Base-by-base conservation (phyloP, 2,888 invertebrate genomes). In the Tanypteryx hageni region DNA sequence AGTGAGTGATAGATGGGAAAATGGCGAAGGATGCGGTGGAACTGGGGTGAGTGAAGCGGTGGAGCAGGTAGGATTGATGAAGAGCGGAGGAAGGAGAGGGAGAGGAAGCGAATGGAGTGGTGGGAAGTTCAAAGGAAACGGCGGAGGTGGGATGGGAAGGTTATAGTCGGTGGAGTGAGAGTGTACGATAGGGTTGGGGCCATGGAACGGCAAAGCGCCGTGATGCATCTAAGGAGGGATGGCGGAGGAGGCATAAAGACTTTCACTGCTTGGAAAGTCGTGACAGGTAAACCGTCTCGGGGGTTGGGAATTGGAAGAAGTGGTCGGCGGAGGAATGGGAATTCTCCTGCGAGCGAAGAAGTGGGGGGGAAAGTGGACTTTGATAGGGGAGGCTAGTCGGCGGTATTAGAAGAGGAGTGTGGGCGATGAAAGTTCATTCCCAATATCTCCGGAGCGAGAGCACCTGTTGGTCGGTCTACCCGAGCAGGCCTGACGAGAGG, bases 221-320 rank as follows among this genome's bases (percentile, higher is more conserved):
- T 18, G n/a, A 64, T 64, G 16, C 64, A 64, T 16, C 16, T 64
- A 16, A n/a, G 22, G n/a, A 9, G 5, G 68, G 68, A 5, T 44
- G 44, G 44, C 1, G 44, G 44, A 44, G 44, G 44, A 44, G 44
- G 44, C 44, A 44, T 44, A 44, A 68, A n/a, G 86, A 86, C 61
- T 86, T 86, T 86, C 86, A 86, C 86, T 86, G 86, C 59, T 59
- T 61, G 27, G 59, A 86, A 86, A 86, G 16, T 86, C 86, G 86
- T 61, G 86, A 85, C 85, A n/a, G 82, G 31, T 22, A 58, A 59
- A 16, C 86, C 18, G 61, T n/a, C 2, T 27, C 27, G 85, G 59
- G n/a, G 57, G 83, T 57, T 57, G 83, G 83, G 56, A 83, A 83
- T 83, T 57, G 83, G 14, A 11, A 18, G 76, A 76, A 22, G 76